These are phyloP conservation scores for Drosophila ogumai DNA, from an alignment of 1,140 invertebrate species.

Conservation along the genomic window DNA sequence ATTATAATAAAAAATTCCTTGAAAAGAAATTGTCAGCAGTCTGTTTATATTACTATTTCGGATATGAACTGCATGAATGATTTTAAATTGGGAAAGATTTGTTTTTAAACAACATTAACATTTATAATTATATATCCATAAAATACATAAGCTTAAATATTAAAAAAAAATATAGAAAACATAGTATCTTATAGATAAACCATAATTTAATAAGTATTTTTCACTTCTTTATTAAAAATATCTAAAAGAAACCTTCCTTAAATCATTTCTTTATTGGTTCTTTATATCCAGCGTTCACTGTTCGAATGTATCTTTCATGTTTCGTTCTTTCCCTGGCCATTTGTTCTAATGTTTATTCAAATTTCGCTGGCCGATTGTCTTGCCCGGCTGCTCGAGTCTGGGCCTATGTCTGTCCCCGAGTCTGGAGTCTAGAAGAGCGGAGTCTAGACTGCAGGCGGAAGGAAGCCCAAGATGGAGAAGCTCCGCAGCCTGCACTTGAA, in stretches of 20 bases:
- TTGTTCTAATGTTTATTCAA: conserved; percentile 55
- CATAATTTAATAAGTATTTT: no score
- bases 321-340: conserved; percentile 14
- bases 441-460: conserved; percentile 50
- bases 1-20: no score
- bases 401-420: conserved; percentile 6
- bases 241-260: background rate
- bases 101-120: no score
- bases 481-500: conserved; percentile 47
- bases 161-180: no score
- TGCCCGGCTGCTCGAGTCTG: conserved; percentile 30
- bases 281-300: background rate
- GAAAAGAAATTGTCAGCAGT: no score
- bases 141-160: no score
- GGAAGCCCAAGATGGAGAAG: conserved; percentile 53
- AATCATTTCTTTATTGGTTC: background rate
- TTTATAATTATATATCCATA: no score
- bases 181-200: no score
- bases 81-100: no score
- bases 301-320: conserved; percentile 46
- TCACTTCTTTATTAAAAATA: background rate
- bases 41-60: no score
- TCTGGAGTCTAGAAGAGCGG: conserved; percentile 5
- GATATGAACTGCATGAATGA: no score
- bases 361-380: conserved; percentile 46